Conservation (phyloP, 1,140 invertebrate species). For the Eubasilissa regina region DNA sequence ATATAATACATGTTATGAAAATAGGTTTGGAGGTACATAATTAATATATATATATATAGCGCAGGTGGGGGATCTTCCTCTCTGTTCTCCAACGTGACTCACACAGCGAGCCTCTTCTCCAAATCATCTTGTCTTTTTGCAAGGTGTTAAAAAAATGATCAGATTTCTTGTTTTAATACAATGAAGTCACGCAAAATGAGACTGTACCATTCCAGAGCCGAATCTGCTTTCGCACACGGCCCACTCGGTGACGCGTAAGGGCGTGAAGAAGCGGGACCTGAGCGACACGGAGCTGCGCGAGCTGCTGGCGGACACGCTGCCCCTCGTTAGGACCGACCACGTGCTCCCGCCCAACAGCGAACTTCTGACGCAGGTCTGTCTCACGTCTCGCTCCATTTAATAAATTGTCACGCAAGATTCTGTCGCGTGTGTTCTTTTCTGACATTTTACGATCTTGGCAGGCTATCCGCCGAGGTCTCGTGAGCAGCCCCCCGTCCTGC, state of each 20-base stretch:
- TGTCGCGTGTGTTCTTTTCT: background rate
- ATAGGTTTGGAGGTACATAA: too few relatives aligned
- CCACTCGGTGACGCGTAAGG: slow-evolving; percentile 90
- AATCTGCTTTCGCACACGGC: slow-evolving; percentile 93
- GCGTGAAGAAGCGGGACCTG: slow-evolving; percentile 86
- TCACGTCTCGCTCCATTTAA: background rate
- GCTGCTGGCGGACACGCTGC: slow-evolving; percentile 87
- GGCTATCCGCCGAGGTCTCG: slow-evolving; percentile 87
- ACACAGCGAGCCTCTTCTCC: too few relatives aligned
- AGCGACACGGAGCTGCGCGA: slow-evolving; percentile 91
- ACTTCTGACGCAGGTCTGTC: slow-evolving; percentile 76
- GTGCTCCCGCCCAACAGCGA: slow-evolving; percentile 90
- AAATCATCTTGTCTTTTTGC: too few relatives aligned
- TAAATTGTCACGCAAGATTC: too few relatives aligned
- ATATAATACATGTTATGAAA: too few relatives aligned
- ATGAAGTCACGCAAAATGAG: too few relatives aligned
- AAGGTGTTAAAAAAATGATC: too few relatives aligned
- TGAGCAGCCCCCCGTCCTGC: slow-evolving; percentile 88
- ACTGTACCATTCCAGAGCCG: slow-evolving; percentile 79
- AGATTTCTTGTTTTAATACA: too few relatives aligned
- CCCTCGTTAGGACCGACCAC: slow-evolving; percentile 90
- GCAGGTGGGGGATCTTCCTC: too few relatives aligned
- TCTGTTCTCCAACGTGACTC: too few relatives aligned
- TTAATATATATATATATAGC: too few relatives aligned
- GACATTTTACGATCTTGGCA: slow-evolving; percentile 60